phyloP scores from a whole-genome alignment of 2,113 vertebrate genomes.

The Falcunculus frontatus region DNA sequence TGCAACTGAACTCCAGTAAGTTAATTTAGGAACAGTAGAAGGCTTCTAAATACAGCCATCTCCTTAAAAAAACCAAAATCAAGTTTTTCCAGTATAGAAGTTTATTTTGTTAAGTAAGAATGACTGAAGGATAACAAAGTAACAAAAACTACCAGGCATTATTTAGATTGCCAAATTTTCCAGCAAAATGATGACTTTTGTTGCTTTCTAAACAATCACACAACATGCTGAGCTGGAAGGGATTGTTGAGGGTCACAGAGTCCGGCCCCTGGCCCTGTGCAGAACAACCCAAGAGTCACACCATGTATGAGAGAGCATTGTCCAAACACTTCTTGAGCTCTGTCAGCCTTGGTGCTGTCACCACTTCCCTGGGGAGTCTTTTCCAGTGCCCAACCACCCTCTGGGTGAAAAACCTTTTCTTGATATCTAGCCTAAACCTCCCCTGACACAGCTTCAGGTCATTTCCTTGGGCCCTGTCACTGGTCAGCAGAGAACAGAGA shows the following conservation, averaged over 20 bases:
- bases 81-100: background rate
- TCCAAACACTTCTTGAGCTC: background rate
- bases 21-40: background rate
- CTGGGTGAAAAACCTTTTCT: background rate
- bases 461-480: too few species aligned
- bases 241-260: too few species aligned
- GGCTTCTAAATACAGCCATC: background rate
- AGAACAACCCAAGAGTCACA: background rate
- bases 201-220: too few species aligned
- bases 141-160: background rate
- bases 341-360: background rate
- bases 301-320: background rate
- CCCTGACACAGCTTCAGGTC: background rate
- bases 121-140: background rate
- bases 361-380: background rate
- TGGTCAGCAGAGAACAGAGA: background rate
- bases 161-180: too few species aligned
- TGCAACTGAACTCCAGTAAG: background rate
- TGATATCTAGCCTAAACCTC: fast-evolving
- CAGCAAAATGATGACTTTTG: too few species aligned
- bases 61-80: background rate
- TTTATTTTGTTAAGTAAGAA: background rate
- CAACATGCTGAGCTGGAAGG: background rate
- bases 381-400: background rate
- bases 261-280: background rate